Conservation (phyloP, 2,797 vertebrate species). For the Enteromius thamalakanensis region DNA sequence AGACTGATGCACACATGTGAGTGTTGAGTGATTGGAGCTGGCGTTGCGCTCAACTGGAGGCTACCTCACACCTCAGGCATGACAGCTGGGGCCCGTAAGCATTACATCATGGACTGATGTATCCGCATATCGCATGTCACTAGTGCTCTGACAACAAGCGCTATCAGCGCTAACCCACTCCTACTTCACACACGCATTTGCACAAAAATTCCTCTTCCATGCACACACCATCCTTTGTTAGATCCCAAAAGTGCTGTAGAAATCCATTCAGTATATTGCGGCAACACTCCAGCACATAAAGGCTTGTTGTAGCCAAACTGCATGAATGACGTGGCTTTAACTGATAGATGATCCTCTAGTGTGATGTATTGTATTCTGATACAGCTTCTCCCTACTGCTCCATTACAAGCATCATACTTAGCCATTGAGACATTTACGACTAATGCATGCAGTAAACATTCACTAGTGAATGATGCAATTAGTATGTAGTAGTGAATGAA, state of each 20-base stretch:
- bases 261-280: slow-evolving; percentile 3
- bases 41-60: slow-evolving; percentile 60
- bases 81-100: slow-evolving; percentile 80
- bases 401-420: slow-evolving; percentile 48
- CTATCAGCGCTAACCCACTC: slow-evolving; percentile 64
- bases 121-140: slow-evolving; percentile 70
- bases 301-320: slow-evolving; percentile 4
- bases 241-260: background rate
- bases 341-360: slow-evolving; percentile 69
- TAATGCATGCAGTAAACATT: background rate
- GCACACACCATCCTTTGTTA: slow-evolving; percentile 3
- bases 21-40: slow-evolving; percentile 51
- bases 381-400: background rate
- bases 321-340: background rate
- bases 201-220: slow-evolving; percentile 27
- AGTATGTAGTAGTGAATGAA: background rate
- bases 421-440: background rate
- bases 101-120: slow-evolving; percentile 81
- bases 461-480: background rate
- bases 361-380: slow-evolving; percentile 63
- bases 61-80: slow-evolving; percentile 80
- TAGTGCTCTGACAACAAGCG: slow-evolving; percentile 76
- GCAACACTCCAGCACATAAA: background rate
- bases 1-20: slow-evolving; percentile 32
- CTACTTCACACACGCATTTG: slow-evolving; percentile 42